These are phyloP conservation scores for Astyanax mexicanus DNA, from an alignment of 2,797 vertebrate species.

Conservation along the genomic window DNA sequence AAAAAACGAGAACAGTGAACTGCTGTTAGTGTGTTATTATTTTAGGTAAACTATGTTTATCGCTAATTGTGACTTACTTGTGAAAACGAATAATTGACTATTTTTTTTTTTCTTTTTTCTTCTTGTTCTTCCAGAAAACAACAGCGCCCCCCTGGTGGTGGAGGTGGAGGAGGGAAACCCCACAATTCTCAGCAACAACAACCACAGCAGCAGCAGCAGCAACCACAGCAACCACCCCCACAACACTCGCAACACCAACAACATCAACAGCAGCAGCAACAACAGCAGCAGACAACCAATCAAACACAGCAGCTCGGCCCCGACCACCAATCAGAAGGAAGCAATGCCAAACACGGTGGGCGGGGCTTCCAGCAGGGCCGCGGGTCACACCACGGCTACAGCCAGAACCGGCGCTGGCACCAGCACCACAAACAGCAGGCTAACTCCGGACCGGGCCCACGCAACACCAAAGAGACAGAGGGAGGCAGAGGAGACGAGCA, in stretches of 20 bases:
- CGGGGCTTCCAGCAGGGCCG: slow-evolving; percentile 83
- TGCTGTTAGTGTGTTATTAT: no score
- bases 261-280: slow-evolving; percentile 66
- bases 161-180: slow-evolving; percentile 75
- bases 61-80: no score
- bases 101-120: no score
- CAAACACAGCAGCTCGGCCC: slow-evolving; percentile 73
- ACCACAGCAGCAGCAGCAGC: slow-evolving; percentile 71
- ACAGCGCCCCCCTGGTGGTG: slow-evolving; percentile 80
- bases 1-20: no score
- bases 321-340: slow-evolving; percentile 76
- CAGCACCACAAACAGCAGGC: slow-evolving; percentile 85
- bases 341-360: slow-evolving; percentile 81
- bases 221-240: slow-evolving; percentile 64
- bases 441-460: slow-evolving; percentile 31
- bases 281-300: slow-evolving; percentile 81
- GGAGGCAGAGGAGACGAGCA: slow-evolving; percentile 70
- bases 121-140: slow-evolving; percentile 86
- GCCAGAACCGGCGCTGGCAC: slow-evolving; percentile 96
- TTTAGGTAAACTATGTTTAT: no score
- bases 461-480: slow-evolving; percentile 93
- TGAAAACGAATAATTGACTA: no score
- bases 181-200: slow-evolving; percentile 79
- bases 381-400: slow-evolving; percentile 89
- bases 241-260: slow-evolving; percentile 79